Evolutionary conservation across 2,888 invertebrate genomes (phyloP).

Genomic region (Zygaena filipendulae): DNA sequence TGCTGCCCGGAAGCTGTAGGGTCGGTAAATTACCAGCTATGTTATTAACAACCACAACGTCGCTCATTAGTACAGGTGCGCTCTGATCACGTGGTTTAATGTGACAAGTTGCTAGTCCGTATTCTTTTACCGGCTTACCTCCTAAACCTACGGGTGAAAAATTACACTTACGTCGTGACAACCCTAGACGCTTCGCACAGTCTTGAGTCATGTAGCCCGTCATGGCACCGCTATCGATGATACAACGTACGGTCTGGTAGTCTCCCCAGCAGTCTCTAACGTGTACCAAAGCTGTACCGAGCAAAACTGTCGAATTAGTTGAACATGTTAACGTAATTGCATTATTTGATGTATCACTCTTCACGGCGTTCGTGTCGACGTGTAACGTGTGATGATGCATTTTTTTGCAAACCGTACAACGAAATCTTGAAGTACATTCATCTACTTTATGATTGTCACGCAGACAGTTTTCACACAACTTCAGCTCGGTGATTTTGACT

Average conservation of each 20-base stretch:
- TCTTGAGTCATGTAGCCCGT: slow-evolving; percentile 1
- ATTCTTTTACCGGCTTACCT: background rate
- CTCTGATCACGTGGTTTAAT: background rate
- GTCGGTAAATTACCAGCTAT: too few species aligned
- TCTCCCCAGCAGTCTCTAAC: slow-evolving; percentile 1
- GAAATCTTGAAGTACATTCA: slow-evolving; percentile 1
- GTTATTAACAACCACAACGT: background rate
- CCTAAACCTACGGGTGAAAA: slow-evolving; percentile 3
- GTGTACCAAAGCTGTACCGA: slow-evolving; percentile 1
- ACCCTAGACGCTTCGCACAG: slow-evolving; percentile 1
- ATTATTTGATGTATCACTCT: too few species aligned
- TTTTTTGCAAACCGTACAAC: slow-evolving; percentile 2
- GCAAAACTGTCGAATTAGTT: background rate
- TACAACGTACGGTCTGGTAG: slow-evolving; percentile 1
- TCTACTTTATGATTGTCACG: background rate
- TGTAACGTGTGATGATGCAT: slow-evolving; percentile 4
- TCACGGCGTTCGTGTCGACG: slow-evolving; percentile 1
- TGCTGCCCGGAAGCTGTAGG: too few species aligned
- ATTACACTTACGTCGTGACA: background rate
- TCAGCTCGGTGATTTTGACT: background rate
- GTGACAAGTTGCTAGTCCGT: background rate
- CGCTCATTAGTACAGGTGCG: background rate
- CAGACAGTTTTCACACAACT: slow-evolving; percentile 1
- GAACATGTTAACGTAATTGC: slow-evolving; percentile 1
- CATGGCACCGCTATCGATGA: slow-evolving; percentile 1